These are phyloP conservation scores for Augiades crinisus DNA, from an alignment of 2,888 invertebrate species.

Conservation along the genomic window DNA sequence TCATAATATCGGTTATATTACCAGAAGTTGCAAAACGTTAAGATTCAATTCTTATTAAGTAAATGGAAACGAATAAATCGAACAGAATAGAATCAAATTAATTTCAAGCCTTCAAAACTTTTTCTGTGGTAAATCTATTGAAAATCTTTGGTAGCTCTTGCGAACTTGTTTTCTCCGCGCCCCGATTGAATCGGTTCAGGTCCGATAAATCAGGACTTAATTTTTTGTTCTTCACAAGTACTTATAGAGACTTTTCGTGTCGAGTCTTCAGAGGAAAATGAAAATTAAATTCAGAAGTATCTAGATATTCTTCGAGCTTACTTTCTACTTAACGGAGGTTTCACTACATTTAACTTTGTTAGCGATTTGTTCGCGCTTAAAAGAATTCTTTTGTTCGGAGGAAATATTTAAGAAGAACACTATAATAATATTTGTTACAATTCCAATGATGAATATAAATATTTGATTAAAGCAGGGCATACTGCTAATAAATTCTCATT, in stretches of 20 bases:
- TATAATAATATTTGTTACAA: too few species aligned
- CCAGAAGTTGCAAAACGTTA: background rate
- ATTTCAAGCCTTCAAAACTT: slow-evolving; percentile 20
- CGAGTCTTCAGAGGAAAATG: slow-evolving; percentile 12
- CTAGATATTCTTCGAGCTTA: background rate
- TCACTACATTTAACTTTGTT: background rate
- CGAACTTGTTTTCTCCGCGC: slow-evolving; percentile 34
- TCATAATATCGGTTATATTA: too few species aligned
- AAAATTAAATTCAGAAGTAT: slow-evolving; percentile 16
- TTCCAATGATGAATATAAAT: too few species aligned
- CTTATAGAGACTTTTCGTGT: slow-evolving; percentile 15
- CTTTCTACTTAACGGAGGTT: background rate
- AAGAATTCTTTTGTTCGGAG: too few species aligned
- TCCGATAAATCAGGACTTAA: slow-evolving; percentile 35
- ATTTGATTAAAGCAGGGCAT: too few species aligned
- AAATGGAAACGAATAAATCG: slow-evolving; percentile 13
- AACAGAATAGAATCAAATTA: slow-evolving; percentile 23
- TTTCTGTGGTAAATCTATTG: slow-evolving; percentile 28
- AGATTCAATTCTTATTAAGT: slow-evolving; percentile 11
- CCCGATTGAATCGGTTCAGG: slow-evolving; percentile 35
- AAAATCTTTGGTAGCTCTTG: slow-evolving; percentile 32
- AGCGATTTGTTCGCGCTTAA: background rate
- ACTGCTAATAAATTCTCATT: too few species aligned
- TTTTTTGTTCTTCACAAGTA: slow-evolving; percentile 27
- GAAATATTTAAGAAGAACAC: too few species aligned